Evolutionary conservation across 2,797 vertebrate genomes (phyloP).

Genomic region (Coracias cyanogaster): DNA sequence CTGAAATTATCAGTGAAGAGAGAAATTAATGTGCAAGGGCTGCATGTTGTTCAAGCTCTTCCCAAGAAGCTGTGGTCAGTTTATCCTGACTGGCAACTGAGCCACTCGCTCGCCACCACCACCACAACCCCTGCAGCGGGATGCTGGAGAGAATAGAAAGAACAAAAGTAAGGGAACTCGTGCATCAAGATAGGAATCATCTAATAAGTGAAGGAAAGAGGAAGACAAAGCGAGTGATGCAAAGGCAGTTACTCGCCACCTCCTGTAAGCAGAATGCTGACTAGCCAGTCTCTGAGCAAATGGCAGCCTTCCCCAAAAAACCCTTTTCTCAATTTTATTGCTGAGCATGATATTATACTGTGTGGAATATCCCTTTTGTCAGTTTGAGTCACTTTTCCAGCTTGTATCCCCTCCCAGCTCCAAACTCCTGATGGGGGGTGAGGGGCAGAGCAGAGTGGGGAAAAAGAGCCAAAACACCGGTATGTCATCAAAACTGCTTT

Average conservation of each 20-base stretch:
- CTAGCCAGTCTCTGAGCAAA: neutral
- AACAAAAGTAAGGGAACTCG: neutral
- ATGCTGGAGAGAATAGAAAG: neutral
- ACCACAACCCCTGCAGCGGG: neutral
- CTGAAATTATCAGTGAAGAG: neutral
- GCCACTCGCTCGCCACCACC: fast-evolving
- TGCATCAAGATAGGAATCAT: fast-evolving
- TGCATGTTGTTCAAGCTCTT: neutral
- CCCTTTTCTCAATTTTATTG: neutral
- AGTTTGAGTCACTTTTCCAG: neutral
- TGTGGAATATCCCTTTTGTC: neutral
- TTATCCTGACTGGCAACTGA: neutral
- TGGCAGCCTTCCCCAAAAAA: neutral
- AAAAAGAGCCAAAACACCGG: neutral
- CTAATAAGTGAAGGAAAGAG: neutral
- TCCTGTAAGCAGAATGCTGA: neutral
- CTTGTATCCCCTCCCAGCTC: neutral
- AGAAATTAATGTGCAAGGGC: neutral
- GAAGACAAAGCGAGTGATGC: neutral
- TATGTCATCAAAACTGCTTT: neutral
- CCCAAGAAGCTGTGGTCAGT: neutral
- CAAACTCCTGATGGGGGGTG: fast-evolving
- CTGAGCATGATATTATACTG: fast-evolving
- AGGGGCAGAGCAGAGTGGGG: neutral
- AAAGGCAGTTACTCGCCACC: neutral